Percentiles rank a stretch among this genome's conserved stretches.
These are phyloP conservation scores for Hemiprocne comata DNA, from an alignment of 2,113 vertebrate species.

Conservation along the genomic window DNA sequence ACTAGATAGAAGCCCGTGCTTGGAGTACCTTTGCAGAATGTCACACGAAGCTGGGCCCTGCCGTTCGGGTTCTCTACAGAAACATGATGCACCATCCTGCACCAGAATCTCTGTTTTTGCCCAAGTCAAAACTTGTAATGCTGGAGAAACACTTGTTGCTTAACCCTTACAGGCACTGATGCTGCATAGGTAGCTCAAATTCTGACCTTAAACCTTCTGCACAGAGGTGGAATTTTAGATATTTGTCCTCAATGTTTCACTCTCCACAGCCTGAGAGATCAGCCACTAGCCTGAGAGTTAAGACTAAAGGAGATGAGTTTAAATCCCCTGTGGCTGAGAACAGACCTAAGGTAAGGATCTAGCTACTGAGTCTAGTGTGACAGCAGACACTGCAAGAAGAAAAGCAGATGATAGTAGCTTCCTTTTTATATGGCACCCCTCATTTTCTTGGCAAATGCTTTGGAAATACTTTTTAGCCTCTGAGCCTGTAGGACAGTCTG, in stretches of 20 bases:
- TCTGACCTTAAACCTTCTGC: neutral
- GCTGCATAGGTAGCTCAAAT: neutral
- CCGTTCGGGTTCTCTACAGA: neutral
- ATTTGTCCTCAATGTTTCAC: neutral
- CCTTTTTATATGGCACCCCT: neutral
- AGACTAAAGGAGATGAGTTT: neutral
- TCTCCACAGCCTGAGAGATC: neutral
- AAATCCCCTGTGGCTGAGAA: neutral
- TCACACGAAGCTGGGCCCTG: fast-evolving
- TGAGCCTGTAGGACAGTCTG: neutral
- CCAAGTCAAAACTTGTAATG: neutral
- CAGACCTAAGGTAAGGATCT: neutral
- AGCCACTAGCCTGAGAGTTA: neutral
- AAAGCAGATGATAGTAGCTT: neutral
- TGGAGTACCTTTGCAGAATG: neutral
- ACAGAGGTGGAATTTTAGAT: neutral
- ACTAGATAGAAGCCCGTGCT: neutral
- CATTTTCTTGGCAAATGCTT: neutral
- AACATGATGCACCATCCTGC: neutral
- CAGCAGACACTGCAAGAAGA: neutral
- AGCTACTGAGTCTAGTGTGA: neutral
- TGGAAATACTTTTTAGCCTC: neutral
- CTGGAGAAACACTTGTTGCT: neutral
- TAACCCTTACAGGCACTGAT: neutral
- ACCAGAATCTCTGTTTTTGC: neutral